Base-by-base conservation (phyloP, 2,113 vertebrate genomes). In the Siniperca chuatsi region DNA sequence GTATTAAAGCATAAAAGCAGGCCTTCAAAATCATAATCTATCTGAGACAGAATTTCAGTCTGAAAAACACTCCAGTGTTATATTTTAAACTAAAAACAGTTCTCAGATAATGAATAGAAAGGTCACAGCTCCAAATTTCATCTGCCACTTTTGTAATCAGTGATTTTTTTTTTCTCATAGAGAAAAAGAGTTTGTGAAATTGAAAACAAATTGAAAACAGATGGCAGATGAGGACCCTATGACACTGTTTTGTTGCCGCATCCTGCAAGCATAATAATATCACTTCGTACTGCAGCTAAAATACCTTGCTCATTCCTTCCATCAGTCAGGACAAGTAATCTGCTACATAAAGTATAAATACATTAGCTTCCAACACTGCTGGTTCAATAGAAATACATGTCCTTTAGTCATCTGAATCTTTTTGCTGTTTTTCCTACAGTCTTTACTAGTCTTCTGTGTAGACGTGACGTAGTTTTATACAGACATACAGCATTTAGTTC, bases 361-460 rank as follows among this genome's bases (percentile, higher is more conserved):
- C 13, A 37, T 21, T 10, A 21, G 9, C 57, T 18, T 37, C 1
- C 4, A n/a, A 21, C 12, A 16, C 8, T 18, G 25, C 33, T 3
- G 15, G 4, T 37, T 4, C 13, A 60, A 8, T 25, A 33, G 52
- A 64, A 25, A 29, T n/a, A 8, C 16, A 55, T 18, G 70, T 75
- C 44, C 54, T 57, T 18, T 20, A 80, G 23, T 66, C 13, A 11
- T 62, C 16, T 8, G 65, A 85, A 62, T 55, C 48, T 75, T 58
- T 81, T 42, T 81, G 70, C 83, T 84, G 81, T 83, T 60, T 79
- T 58, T 62, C 70, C 35, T 20, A 21, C 40, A 3, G 12, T 40
- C 74, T 79, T 82, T 6, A 10, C 42, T 15, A 0, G 16, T 57
- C 40, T 55, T 62, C 75, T 82, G 76, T 78, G 64, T 55, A 77